Evolutionary conservation across 2,113 vertebrate species (phyloP), one percentile per base, ranked within the genome.

Genomic region (Phylloscopus trochilus): DNA sequence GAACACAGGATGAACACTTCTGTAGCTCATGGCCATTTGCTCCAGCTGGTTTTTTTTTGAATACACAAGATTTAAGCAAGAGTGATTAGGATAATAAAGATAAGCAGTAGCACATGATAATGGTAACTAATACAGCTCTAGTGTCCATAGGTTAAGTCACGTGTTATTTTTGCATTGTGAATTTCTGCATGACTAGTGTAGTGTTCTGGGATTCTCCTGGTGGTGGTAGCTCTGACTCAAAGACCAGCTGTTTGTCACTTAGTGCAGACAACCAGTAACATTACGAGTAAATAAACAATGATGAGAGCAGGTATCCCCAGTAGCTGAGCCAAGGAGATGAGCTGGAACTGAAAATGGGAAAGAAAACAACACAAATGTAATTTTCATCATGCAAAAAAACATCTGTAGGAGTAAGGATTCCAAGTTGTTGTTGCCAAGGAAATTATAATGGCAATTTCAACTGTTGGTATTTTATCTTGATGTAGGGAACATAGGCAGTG

Each of bases 341-440:
- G 69, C 81, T 83, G 87, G 70, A 78, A 79, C 69, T 85, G 82
- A 63, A 94, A 96, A 88, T 21, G 35, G 68, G 84, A 70, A 88
- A 59, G 70, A 80, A 77, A 90, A 88, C 37, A 92, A 39, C 75
- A 67, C 17, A 56, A 92, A 83, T 55, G 20, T 83, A 59, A 59
- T 94, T 92, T 94, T 90, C 74, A 52, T 86, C 43, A 56, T 59
- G 47, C 39, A 70, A 51, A 85, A 85, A 95, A 96, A 90, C 33
- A 89, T 83, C 82, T 88, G 68, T 68, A 20, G 86, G 84, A 80
- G n/a, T 70, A 52, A 88, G 52, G 39, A 75, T 75, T 95, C 72
- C 75, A 92, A 68, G 58, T 21, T 77, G 37, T 30, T 76, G 18
- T 90, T 95, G 72, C 79, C 79, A 92, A 91, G 79, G 51, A 87